Percentiles rank a stretch among this genome's conserved stretches.
phyloP scores from a whole-genome alignment of 1,140 invertebrate species.

The Kradibia gibbosae region DNA sequence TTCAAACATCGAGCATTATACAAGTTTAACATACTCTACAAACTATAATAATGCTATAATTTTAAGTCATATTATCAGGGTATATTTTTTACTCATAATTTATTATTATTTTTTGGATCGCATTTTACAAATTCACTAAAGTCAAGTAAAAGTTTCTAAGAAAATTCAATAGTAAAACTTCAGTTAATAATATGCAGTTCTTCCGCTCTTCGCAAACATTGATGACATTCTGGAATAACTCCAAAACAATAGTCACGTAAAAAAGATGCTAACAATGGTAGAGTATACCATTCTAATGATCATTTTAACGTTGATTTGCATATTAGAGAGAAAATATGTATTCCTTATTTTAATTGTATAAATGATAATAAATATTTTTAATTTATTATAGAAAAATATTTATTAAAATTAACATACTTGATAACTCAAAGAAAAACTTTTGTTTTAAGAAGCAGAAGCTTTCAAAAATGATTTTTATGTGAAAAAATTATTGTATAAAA shows the following conservation, averaged over 20 bases:
- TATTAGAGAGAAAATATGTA: too few relatives aligned
- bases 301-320: too few relatives aligned
- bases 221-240: not conserved
- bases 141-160: not conserved
- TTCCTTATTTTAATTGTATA: not conserved
- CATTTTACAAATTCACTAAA: slow-evolving; percentile 1
- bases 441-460: too few relatives aligned
- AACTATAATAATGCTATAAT: not conserved
- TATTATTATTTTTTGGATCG: not conserved
- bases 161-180: slow-evolving; percentile 17
- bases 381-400: not conserved
- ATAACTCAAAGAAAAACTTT: too few relatives aligned
- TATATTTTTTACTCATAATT: not conserved
- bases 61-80: not conserved
- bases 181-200: slow-evolving; percentile 1
- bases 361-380: not conserved
- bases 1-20: too few relatives aligned
- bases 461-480: too few relatives aligned
- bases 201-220: slow-evolving; percentile 6
- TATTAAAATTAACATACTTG: too few relatives aligned
- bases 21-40: too few relatives aligned
- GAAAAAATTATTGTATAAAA: too few relatives aligned
- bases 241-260: slow-evolving; percentile 2
- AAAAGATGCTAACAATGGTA: too few relatives aligned
- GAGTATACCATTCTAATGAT: too few relatives aligned